Evolutionary conservation across 1,140 invertebrate species (phyloP).

Genomic region (Drosophila pruinosa): DNA sequence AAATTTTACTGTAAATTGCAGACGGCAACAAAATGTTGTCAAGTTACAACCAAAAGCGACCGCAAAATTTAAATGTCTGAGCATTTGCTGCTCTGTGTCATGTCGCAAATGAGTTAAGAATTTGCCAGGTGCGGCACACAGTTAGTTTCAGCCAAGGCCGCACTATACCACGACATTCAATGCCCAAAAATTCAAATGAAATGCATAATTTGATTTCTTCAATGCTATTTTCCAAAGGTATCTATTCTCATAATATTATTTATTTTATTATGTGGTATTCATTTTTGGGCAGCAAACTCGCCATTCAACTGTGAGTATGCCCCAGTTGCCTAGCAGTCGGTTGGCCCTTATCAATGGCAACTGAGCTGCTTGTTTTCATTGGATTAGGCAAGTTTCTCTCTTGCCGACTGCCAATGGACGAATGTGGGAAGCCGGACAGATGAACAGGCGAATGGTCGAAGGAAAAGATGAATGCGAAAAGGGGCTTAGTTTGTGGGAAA

Average conservation of each 20-base stretch:
- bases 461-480: slow-evolving; percentile 15
- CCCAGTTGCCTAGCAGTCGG: slow-evolving; percentile 48
- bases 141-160: background rate
- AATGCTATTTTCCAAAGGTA: background rate
- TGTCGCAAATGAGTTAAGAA: slow-evolving; percentile 18
- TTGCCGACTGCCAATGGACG: background rate
- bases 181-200: background rate
- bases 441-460: background rate
- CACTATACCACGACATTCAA: background rate
- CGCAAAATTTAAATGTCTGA: slow-evolving; percentile 41
- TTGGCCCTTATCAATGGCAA: slow-evolving; percentile 63
- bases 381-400: slow-evolving; percentile 67
- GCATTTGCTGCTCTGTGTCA: slow-evolving; percentile 3
- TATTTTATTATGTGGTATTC: background rate
- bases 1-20: slow-evolving; percentile 73
- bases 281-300: background rate
- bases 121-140: slow-evolving; percentile 15
- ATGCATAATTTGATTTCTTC: background rate
- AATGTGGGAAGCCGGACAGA: background rate
- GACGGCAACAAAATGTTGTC: slow-evolving; percentile 51
- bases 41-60: slow-evolving; percentile 31
- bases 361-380: slow-evolving; percentile 78
- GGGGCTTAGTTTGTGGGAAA: slow-evolving; percentile 37
- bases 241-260: background rate
- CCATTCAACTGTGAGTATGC: background rate